Base-by-base conservation (phyloP, 2,888 invertebrate species). In the Campopleginae sp. region DNA sequence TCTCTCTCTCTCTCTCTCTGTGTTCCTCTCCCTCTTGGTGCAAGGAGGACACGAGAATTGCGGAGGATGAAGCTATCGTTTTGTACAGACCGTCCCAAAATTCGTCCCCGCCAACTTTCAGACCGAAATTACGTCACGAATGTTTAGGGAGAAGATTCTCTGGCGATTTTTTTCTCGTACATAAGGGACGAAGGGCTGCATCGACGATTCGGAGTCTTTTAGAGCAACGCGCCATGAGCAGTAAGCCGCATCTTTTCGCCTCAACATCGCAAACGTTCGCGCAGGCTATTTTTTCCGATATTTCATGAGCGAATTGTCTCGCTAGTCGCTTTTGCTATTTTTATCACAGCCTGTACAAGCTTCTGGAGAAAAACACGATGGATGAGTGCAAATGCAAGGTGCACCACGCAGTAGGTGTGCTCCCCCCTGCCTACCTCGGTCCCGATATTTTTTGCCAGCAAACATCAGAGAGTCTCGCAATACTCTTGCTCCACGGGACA, bases 401-500 rank as follows among this genome's bases (percentile, higher is more conserved):
- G 51, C 48, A 65, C 46, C 33, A 63, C 85, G 23, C 66, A 42
- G 75, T 82, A 74, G 74, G 68, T 79, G 75, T 58, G 33, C 72
- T 76, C 58, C 23, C 4, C 33, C 46, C 48, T 65, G 46, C 19
- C 61, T 66, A 51, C 17, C 76, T 71, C 66, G 42, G 48, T 46
- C 71, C 46, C 63, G 23, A 48, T 79, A 80, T 76, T 89, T 88
- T 90, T 89, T 89, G 84, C 85, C 44, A 66, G 61, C 75, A 65
- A 78, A 65, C 54, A 54, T 78, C 68, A 79, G 70, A 38, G 54
- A 72, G 33, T 68, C 82, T 61, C 70, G 33, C 75, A 72, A 74
- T 65, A 66, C 38, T 38, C 38, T 38, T 38, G 19, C 51, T 63
- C 51, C 80, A 72, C 75, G 54, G 78, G 63, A n/a, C n/a, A n/a